Evolutionary conservation across 2,797 vertebrate genomes (phyloP).

Genomic region (Rhincodon typus): DNA sequence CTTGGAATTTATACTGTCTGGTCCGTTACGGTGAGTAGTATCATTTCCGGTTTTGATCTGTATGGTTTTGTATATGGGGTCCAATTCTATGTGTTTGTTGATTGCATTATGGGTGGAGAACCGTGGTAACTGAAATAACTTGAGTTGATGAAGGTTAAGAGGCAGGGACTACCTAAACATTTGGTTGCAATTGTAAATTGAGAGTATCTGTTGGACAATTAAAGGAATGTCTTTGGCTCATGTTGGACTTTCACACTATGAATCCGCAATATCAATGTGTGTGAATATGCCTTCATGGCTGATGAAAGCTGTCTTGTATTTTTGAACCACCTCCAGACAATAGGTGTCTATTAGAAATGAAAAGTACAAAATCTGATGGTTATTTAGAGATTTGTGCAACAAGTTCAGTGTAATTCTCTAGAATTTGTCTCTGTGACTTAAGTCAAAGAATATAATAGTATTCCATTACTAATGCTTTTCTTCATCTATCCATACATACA

Average conservation of each 20-base stretch:
- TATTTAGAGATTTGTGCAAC: conserved; percentile 20
- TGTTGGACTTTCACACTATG: neutral
- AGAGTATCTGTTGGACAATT: neutral
- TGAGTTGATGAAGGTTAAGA: conserved; percentile 10
- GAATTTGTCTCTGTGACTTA: conserved; percentile 2
- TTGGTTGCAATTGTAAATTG: neutral
- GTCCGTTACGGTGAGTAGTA: no score
- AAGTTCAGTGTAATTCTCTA: neutral
- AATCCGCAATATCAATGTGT: neutral
- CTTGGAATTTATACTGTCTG: no score
- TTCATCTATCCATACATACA: neutral
- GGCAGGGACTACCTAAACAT: neutral
- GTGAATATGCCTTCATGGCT: no score
- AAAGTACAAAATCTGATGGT: neutral
- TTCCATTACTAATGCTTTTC: conserved; percentile 10
- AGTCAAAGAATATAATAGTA: conserved; percentile 3
- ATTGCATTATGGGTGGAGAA: no score
- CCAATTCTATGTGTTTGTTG: no score
- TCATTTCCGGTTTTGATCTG: no score
- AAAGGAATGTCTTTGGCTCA: neutral
- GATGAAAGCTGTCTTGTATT: conserved; percentile 19
- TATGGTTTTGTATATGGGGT: no score
- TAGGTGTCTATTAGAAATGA: conserved; percentile 1
- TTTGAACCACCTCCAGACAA: conserved; percentile 22
- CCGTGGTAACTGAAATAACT: neutral